Evolutionary conservation across 2,797 vertebrate genomes (phyloP).

Genomic region (Coendou prehensilis): DNA sequence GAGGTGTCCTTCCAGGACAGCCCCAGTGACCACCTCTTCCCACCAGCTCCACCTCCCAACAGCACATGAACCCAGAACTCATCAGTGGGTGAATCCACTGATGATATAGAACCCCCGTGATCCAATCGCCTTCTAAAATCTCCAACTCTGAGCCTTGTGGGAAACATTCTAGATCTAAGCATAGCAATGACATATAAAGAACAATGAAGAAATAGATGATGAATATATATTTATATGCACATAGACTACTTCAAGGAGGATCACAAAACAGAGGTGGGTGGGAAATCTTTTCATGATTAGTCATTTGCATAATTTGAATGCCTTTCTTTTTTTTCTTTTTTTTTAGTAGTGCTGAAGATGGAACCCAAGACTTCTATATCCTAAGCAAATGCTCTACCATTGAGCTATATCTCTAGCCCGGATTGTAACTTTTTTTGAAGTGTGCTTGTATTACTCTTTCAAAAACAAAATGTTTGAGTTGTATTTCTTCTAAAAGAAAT

Average conservation of each 20-base stretch:
- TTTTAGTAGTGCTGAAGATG: neutral
- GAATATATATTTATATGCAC: neutral
- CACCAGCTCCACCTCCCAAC: neutral
- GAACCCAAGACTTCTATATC: neutral
- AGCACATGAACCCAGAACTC: neutral
- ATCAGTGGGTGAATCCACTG: neutral
- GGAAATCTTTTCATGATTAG: neutral
- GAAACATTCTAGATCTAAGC: neutral
- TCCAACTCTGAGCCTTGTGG: neutral
- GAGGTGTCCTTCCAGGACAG: neutral
- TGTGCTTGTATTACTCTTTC: constrained; percentile 17
- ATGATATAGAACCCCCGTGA: neutral
- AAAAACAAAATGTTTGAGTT: constrained; percentile 41
- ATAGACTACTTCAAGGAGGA: neutral
- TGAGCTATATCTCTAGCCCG: neutral
- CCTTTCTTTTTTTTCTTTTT: neutral
- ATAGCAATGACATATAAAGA: constrained; percentile 22
- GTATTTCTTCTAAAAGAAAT: constrained; percentile 47
- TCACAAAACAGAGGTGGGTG: neutral
- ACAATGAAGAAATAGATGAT: neutral
- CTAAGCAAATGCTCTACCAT: neutral
- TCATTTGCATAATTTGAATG: neutral
- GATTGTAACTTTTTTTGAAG: neutral
- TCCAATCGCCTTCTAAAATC: neutral
- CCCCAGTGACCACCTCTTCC: neutral